Conservation (phyloP, 2,797 vertebrate species). For the Melanotaenia parkinsoni region DNA sequence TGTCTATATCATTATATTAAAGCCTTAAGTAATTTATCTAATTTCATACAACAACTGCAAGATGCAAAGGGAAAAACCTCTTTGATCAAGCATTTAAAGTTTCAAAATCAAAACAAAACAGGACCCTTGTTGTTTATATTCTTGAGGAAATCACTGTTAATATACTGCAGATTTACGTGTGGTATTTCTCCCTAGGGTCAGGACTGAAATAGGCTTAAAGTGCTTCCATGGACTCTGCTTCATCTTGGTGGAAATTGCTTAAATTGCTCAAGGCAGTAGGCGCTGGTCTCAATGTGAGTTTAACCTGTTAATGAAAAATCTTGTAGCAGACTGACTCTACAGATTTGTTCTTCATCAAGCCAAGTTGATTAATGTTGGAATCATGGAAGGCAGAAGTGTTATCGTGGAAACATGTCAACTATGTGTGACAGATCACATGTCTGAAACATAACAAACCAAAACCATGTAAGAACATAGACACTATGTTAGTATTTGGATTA, state of each 20-base stretch:
- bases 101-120: neutral
- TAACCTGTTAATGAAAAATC: constrained; percentile 40
- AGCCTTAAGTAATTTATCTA: neutral
- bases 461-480: too few relatives aligned
- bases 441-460: too few relatives aligned
- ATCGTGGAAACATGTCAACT: too few relatives aligned
- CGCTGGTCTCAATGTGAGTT: constrained; percentile 42
- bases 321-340: neutral
- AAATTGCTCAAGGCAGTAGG: constrained; percentile 46
- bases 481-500: too few relatives aligned
- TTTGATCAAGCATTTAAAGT: constrained; percentile 22
- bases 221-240: constrained; percentile 33
- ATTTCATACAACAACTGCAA: constrained; percentile 4
- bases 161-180: constrained; percentile 56
- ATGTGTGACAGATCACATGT: too few relatives aligned
- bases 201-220: constrained; percentile 33
- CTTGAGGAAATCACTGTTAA: constrained; percentile 28
- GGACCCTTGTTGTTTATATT: neutral
- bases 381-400: too few relatives aligned
- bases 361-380: neutral
- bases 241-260: constrained; percentile 52
- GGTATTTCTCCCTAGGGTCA: constrained; percentile 56
- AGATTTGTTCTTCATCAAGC: neutral
- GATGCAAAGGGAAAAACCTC: neutral
- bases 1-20: too few relatives aligned